Conservation (phyloP, 2,113 vertebrate genomes). For the Saccopteryx leptura region DNA sequence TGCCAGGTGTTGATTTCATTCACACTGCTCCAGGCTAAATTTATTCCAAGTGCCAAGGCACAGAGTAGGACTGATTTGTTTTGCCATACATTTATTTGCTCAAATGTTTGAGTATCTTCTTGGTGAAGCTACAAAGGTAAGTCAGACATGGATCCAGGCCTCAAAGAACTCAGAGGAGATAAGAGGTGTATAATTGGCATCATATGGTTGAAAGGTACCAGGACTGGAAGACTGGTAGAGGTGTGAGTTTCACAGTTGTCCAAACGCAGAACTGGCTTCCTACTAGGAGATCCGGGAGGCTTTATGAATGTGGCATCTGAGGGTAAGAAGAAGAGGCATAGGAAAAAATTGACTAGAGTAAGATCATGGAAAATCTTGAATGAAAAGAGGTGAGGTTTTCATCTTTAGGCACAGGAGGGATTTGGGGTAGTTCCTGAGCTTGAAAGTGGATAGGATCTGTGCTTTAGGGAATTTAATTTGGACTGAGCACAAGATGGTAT, state of each 20-base stretch:
- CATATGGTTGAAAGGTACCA: neutral
- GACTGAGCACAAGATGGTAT: neutral
- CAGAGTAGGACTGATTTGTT: conserved; percentile 26
- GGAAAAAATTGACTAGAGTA: neutral
- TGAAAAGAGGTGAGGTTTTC: neutral
- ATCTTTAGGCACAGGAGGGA: neutral
- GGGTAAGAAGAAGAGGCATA: neutral
- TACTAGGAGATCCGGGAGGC: neutral
- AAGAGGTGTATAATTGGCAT: neutral
- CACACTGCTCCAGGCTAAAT: neutral
- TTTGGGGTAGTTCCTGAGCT: neutral
- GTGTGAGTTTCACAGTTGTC: neutral
- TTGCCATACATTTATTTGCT: conserved; percentile 6
- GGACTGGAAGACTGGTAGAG: neutral
- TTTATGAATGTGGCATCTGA: neutral
- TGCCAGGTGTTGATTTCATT: conserved; percentile 21
- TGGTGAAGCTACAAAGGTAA: conserved; percentile 27
- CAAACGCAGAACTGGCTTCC: conserved; percentile 12
- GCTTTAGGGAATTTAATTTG: conserved; percentile 17
- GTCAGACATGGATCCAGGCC: neutral
- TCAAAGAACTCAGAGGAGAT: neutral
- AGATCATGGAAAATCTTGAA: neutral
- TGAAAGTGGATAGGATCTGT: neutral
- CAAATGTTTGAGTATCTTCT: neutral
- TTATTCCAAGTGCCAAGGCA: neutral